Evolutionary conservation across 2,888 invertebrate species (phyloP).

Genomic region (Willowsia nigromaculata): DNA sequence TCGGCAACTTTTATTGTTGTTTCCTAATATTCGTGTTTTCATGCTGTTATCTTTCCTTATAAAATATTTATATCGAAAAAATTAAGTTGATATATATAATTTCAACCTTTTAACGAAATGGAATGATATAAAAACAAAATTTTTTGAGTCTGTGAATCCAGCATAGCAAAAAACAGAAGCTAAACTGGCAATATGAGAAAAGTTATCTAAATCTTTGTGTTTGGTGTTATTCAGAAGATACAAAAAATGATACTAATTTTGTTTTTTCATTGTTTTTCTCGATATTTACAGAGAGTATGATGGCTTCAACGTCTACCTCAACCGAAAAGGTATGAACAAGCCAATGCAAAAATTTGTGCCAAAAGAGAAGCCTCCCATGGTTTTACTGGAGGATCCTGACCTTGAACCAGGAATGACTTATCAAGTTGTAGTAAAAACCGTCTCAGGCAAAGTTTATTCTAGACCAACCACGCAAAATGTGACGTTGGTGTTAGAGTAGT

Average conservation of each 20-base stretch:
- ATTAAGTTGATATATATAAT: neutral
- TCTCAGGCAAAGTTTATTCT: conserved; percentile 73
- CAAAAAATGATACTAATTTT: too few relatives aligned
- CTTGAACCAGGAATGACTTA: conserved; percentile 70
- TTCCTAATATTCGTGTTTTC: neutral
- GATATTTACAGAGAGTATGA: conserved; percentile 72
- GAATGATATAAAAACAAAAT: too few relatives aligned
- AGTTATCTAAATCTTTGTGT: too few relatives aligned
- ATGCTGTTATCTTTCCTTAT: neutral
- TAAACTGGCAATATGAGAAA: too few relatives aligned
- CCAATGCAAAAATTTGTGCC: conserved; percentile 74
- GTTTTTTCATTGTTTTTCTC: neutral
- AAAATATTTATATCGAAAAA: too few relatives aligned
- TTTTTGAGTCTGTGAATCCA: too few relatives aligned
- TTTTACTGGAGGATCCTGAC: conserved; percentile 61
- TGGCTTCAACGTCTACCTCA: conserved; percentile 70
- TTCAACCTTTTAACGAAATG: too few relatives aligned
- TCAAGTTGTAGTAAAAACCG: conserved; percentile 69
- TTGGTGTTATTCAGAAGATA: too few relatives aligned
- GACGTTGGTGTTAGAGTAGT: conserved; percentile 66
- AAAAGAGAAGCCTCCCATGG: conserved; percentile 68
- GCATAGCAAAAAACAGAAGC: too few relatives aligned
- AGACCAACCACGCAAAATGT: conserved; percentile 66
- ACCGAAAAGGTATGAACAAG: conserved; percentile 63
- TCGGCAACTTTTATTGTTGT: neutral